Evolutionary conservation across 2,888 invertebrate species (phyloP).

Genomic region (Encarsia formosa): DNA sequence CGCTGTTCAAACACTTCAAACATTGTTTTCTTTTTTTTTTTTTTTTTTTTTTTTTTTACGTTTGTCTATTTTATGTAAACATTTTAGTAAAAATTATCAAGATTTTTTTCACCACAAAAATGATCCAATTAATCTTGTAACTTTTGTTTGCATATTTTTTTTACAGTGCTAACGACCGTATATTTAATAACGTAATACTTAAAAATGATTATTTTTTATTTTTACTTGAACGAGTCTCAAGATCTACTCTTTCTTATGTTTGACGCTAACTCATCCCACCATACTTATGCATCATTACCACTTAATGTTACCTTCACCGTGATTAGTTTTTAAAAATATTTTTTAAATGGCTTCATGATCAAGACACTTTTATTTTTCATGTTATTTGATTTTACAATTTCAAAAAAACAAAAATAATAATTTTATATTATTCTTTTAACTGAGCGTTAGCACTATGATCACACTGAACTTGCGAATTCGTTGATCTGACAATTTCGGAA

Average conservation of each 20-base stretch:
- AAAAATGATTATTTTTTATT: conserved; percentile 17
- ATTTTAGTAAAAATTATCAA: too few relatives aligned
- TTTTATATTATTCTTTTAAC: too few relatives aligned
- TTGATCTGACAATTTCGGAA: conserved; percentile 38
- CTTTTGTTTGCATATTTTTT: conserved; percentile 43
- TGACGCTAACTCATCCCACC: conserved; percentile 24
- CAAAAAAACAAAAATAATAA: too few relatives aligned
- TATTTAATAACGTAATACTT: conserved; percentile 43
- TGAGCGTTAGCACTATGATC: conserved; percentile 17
- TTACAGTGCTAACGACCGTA: conserved; percentile 50
- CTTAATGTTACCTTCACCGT: conserved; percentile 27
- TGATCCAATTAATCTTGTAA: too few relatives aligned
- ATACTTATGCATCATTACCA: conserved; percentile 21
- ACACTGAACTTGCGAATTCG: conserved; percentile 10
- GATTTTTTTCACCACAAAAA: too few relatives aligned
- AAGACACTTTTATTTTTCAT: conserved; percentile 19
- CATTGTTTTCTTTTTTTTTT: conserved; percentile 19
- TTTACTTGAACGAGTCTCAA: too few relatives aligned
- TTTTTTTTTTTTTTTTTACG: too few relatives aligned
- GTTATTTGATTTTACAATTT: too few relatives aligned
- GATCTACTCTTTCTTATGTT: conserved; percentile 21
- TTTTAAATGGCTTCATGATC: conserved; percentile 14
- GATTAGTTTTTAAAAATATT: conserved; percentile 24
- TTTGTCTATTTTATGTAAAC: too few relatives aligned
- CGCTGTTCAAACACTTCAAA: conserved; percentile 15